A percentile compares a stretch with the other conserved stretches of the same genome.
Conservation (phyloP, 2,113 vertebrate genomes). For the Boulengeromyrus knoepffleri region DNA sequence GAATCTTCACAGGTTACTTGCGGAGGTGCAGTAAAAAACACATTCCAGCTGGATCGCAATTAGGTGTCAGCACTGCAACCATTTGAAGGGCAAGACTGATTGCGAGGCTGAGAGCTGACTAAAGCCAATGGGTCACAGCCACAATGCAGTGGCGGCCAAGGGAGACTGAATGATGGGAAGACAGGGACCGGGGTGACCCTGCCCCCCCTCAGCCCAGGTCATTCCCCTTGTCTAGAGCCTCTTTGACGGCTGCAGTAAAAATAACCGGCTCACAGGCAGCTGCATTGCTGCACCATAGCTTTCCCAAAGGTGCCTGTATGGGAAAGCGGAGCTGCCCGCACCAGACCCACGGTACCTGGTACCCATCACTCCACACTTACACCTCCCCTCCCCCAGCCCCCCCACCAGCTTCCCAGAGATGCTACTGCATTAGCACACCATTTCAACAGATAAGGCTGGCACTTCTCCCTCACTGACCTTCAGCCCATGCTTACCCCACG, state of each 20-base stretch:
- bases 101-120: neutral
- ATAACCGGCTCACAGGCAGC: neutral
- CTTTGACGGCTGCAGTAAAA: conserved; percentile 11
- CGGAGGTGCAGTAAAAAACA: neutral
- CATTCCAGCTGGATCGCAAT: neutral
- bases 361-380: conserved; percentile 20
- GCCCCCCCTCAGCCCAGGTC: neutral
- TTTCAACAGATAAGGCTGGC: conserved; percentile 1
- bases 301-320: conserved; percentile 12
- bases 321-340: neutral
- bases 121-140: neutral
- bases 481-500: neutral
- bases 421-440: conserved; percentile 9
- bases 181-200: neutral
- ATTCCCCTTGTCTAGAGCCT: neutral
- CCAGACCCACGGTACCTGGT: conserved; percentile 13
- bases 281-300: conserved; percentile 2
- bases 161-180: neutral
- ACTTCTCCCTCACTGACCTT: conserved; percentile 5
- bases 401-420: conserved; percentile 1
- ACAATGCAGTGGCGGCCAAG: neutral
- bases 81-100: neutral
- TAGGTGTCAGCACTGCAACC: neutral
- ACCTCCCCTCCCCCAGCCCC: neutral
- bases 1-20: neutral